Percentiles rank a stretch among this genome's conserved stretches.
These are phyloP conservation scores for Ispidina lecontei DNA, from an alignment of 2,797 vertebrate species.

Conservation along the genomic window DNA sequence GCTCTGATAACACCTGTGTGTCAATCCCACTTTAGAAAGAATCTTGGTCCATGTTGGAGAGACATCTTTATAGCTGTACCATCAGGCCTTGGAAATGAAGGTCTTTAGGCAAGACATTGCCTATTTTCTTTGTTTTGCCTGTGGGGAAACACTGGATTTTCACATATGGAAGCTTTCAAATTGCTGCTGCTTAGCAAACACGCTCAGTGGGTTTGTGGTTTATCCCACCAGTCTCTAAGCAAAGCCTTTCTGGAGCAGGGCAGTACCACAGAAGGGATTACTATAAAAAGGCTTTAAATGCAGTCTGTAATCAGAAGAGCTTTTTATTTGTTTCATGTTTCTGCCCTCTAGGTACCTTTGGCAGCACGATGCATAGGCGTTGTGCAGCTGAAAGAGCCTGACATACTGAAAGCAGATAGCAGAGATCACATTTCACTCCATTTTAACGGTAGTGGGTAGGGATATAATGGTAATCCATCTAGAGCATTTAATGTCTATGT, in stretches of 20 bases:
- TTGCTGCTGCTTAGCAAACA: slow-evolving; percentile 57
- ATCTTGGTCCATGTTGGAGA: not conserved
- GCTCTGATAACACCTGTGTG: not conserved
- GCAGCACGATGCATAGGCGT: not conserved
- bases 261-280: slow-evolving; percentile 69
- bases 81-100: not conserved
- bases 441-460: slow-evolving; percentile 42
- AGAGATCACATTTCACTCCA: slow-evolving; percentile 30
- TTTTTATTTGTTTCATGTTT: slow-evolving; percentile 72
- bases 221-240: slow-evolving; percentile 56
- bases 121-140: slow-evolving; percentile 11
- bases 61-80: not conserved
- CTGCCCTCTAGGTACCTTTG: slow-evolving; percentile 70
- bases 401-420: slow-evolving; percentile 21
- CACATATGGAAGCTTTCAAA: slow-evolving; percentile 48
- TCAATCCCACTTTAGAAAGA: not conserved
- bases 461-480: slow-evolving; percentile 28
- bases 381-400: slow-evolving; percentile 33
- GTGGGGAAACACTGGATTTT: not conserved
- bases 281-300: slow-evolving; percentile 68
- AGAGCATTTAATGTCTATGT: slow-evolving; percentile 8
- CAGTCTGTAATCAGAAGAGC: slow-evolving; percentile 66
- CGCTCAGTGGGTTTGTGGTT: slow-evolving; percentile 43
- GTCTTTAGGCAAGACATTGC: not conserved
- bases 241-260: slow-evolving; percentile 61